These are phyloP conservation scores for Acrobasis consociella DNA, from an alignment of 2,888 invertebrate genomes.

Conservation along the genomic window DNA sequence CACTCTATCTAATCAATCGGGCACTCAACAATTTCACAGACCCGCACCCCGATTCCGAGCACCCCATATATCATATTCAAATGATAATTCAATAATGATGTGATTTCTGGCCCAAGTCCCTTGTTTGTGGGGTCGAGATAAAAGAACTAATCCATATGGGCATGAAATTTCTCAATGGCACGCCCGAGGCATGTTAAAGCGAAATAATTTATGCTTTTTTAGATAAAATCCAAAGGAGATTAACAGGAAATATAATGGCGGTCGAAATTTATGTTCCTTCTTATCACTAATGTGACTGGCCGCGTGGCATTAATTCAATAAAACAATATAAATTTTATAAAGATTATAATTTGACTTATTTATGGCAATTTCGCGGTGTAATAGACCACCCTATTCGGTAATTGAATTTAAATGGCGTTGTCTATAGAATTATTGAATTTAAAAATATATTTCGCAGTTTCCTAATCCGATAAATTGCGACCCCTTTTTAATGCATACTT, in stretches of 20 bases:
- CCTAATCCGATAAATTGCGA: constrained; percentile 17
- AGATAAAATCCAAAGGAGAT: constrained; percentile 63
- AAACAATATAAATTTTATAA: constrained; percentile 64
- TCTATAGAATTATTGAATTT: constrained; percentile 18
- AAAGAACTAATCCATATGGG: constrained; percentile 64
- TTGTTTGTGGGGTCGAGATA: constrained; percentile 55
- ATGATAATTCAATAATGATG: constrained; percentile 79
- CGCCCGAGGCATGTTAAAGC: constrained; percentile 63
- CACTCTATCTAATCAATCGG: constrained; percentile 64
- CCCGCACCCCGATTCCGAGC: constrained; percentile 62
- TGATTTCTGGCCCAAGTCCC: constrained; percentile 65
- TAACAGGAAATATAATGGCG: constrained; percentile 70
- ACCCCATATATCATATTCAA: constrained; percentile 76
- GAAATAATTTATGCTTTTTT: constrained; percentile 66
- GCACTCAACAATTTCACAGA: constrained; percentile 70
- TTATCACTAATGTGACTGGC: constrained; percentile 63
- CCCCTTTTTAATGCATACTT: constrained; percentile 22
- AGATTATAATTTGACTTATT: constrained; percentile 47
- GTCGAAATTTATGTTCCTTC: constrained; percentile 64
- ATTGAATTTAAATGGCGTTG: constrained; percentile 34
- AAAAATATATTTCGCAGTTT: constrained; percentile 17
- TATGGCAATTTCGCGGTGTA: constrained; percentile 32
- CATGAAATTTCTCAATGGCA: constrained; percentile 66
- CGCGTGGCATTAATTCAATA: constrained; percentile 65
- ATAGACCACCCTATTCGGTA: constrained; percentile 25